Percentiles rank a stretch among this genome's conserved stretches.
These are phyloP conservation scores for Sarcophaga subvicina DNA, from an alignment of 2,888 invertebrate species.

Conservation along the genomic window DNA sequence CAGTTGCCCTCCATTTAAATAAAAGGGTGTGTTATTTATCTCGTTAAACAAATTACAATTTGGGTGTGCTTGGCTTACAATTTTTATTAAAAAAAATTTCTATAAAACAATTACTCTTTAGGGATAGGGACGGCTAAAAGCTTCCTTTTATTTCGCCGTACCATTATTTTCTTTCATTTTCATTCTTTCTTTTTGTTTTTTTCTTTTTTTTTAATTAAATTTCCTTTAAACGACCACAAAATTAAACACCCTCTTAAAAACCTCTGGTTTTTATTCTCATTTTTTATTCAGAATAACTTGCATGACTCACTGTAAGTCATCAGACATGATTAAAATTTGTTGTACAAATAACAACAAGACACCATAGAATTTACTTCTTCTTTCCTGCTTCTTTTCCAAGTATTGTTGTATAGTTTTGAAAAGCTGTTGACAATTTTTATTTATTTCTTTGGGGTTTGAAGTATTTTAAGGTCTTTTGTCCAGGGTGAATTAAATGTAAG, in stretches of 20 bases:
- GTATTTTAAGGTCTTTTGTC: neutral
- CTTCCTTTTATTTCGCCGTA: no score
- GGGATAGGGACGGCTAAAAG: no score
- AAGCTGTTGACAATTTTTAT: conserved; percentile 51
- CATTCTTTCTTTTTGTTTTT: neutral
- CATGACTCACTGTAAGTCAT: neutral
- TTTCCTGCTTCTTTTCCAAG: neutral
- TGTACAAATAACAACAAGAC: conserved; percentile 53
- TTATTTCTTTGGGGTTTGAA: conserved; percentile 3
- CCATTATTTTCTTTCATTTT: no score
- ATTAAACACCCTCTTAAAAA: no score
- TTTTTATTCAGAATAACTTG: no score
- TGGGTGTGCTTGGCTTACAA: no score
- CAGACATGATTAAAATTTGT: neutral
- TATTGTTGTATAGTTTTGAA: conserved; percentile 19
- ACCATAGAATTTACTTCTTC: neutral
- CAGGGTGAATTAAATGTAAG: conserved; percentile 27
- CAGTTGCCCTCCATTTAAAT: no score
- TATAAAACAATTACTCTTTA: no score
- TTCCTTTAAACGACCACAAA: neutral
- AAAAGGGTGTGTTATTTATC: no score
- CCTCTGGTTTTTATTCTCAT: no score
- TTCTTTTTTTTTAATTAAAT: neutral
- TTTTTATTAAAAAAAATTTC: no score
- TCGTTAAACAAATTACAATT: no score